These are phyloP conservation scores for Indicator maculatus DNA, from an alignment of 2,113 vertebrate genomes.

Conservation along the genomic window DNA sequence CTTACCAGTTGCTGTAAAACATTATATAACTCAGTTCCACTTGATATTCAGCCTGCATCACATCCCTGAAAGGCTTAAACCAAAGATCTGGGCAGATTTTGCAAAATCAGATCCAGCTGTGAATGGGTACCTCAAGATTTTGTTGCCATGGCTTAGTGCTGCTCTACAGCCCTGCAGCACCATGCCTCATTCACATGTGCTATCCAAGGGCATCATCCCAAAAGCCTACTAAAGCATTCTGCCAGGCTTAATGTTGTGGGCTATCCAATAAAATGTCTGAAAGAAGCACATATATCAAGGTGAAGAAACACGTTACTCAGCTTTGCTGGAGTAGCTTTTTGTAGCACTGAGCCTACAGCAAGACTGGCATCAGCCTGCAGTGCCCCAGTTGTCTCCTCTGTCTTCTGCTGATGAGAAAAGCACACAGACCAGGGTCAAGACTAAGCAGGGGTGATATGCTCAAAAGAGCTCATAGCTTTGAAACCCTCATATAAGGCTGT, in stretches of 20 bases:
- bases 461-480: rapidly evolving
- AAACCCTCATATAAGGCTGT: not conserved
- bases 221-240: not conserved
- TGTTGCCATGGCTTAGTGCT: not conserved
- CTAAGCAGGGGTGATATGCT: not conserved
- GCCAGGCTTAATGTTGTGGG: not conserved
- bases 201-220: not conserved
- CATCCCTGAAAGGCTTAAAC: conserved; percentile 13
- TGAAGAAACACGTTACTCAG: not conserved
- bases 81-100: conserved; percentile 29
- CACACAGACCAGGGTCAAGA: not conserved
- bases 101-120: not conserved
- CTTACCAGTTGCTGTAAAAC: conserved; percentile 39
- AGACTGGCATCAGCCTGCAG: too few species aligned
- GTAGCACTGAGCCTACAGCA: rapidly evolving
- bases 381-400: not conserved
- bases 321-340: not conserved
- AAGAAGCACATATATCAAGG: not conserved
- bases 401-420: not conserved
- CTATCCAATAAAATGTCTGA: not conserved
- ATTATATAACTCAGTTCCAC: conserved; percentile 32
- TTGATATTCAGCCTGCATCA: conserved; percentile 31
- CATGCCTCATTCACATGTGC: not conserved
- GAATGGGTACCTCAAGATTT: not conserved
- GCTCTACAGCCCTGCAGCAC: not conserved